Evolutionary conservation across 2,797 vertebrate species (phyloP), one percentile per base, ranked within the genome.

Genomic region (Coracias cyanogaster): DNA sequence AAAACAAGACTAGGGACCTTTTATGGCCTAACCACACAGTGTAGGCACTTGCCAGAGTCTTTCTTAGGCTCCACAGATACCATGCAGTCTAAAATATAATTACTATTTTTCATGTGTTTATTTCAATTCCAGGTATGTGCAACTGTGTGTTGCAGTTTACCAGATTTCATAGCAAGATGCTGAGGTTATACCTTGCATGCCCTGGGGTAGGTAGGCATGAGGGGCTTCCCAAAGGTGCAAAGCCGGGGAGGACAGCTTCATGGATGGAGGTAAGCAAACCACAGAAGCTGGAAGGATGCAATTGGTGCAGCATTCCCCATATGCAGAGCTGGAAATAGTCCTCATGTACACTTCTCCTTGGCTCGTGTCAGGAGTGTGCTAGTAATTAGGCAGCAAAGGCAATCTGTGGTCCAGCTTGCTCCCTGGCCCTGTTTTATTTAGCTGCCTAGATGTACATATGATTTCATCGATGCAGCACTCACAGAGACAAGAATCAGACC

Each of bases 391-490:
- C 61, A 89, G 89, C 57, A 92, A 83, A 90, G 51, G 55, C 93
- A 93, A 92, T 93, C 78, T 96, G 90, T 66, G 78, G 90, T 96
- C 90, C 96, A 96, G 89, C 94, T 96, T 95, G 86, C 78, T 90
- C 93, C 80, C 89, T 52, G 77, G 90, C 77, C 83, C 62, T 39
- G 51, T 64, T 94, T 93, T 77, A 84, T 79, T 93, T 79, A 89
- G 90, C 89, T 2, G 52, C 55, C 67, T 89, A 70, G 81, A 85
- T 31, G 55, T 79, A 82, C 81, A 67, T 48, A 58, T 62, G 91
- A 95, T 95, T 96, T 90, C 18, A 4, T 62, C 73, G 85, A 94
- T 69, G 66, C 37, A 46, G 79, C 87, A 25, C 91, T 95, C 89
- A 41, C 35, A 55, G 89, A 93, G 93, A 94, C 60, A 74, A 89